phyloP scores from a whole-genome alignment of 1,140 invertebrate genomes.

The Musca domestica region DNA sequence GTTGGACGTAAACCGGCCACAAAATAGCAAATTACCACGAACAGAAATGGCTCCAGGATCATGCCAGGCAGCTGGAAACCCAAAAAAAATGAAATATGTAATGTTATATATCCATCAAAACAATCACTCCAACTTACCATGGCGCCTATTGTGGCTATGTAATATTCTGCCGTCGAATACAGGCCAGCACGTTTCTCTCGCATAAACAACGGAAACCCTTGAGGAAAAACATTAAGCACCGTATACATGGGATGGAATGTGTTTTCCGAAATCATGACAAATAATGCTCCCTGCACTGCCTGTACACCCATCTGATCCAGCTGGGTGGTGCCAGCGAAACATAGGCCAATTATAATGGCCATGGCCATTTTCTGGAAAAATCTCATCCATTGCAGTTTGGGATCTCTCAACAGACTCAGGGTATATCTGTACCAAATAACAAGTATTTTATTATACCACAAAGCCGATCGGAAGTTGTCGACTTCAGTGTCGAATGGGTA shows the following conservation, averaged over 20 bases:
- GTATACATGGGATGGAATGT: conserved; percentile 85
- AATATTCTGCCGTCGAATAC: conserved; percentile 72
- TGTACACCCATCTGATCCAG: conserved; percentile 76
- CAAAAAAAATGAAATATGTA: neutral
- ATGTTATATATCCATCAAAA: neutral
- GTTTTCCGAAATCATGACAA: conserved; percentile 82
- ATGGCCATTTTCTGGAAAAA: conserved; percentile 79
- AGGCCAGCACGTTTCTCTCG: conserved; percentile 75
- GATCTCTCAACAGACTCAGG: conserved; percentile 68
- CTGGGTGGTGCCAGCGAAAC: conserved; percentile 68
- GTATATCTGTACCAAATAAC: conserved; percentile 70
- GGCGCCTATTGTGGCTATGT: conserved; percentile 70
- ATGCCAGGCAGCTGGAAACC: conserved; percentile 71
- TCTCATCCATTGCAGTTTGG: conserved; percentile 66
- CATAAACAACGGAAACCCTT: conserved; percentile 73
- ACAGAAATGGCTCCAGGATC: conserved; percentile 73
- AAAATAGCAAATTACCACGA: conserved; percentile 75
- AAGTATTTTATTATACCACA: conserved; percentile 65
- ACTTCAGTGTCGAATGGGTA: conserved; percentile 47
- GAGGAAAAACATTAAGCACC: conserved; percentile 74
- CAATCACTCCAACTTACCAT: conserved; percentile 61
- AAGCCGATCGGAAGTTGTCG: conserved; percentile 56
- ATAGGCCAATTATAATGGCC: conserved; percentile 73
- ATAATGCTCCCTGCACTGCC: conserved; percentile 77
- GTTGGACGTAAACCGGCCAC: conserved; percentile 68